These are phyloP conservation scores for Lycophotia porphyrea DNA, from an alignment of 2,888 invertebrate genomes.

Conservation along the genomic window DNA sequence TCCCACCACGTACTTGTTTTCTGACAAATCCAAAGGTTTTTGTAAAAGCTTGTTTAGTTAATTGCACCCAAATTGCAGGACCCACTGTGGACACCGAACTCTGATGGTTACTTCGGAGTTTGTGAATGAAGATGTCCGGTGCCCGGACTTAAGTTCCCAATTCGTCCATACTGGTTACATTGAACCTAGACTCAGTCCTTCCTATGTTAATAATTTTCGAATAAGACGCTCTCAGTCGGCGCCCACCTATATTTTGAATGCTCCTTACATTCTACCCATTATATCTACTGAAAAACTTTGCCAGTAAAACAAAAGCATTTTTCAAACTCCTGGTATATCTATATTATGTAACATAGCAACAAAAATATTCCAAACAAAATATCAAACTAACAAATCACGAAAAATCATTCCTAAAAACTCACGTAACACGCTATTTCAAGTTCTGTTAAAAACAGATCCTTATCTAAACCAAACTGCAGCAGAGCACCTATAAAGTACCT, in stretches of 20 bases:
- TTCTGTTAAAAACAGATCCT: constrained; percentile 51
- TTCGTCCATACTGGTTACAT: no score
- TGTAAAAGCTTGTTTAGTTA: neutral
- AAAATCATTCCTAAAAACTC: constrained; percentile 18
- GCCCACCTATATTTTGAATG: neutral
- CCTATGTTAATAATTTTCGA: neutral
- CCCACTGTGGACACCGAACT: neutral
- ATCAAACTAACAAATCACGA: constrained; percentile 26
- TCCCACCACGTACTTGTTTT: neutral
- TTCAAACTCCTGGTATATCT: neutral
- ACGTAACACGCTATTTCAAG: constrained; percentile 29
- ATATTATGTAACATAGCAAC: neutral
- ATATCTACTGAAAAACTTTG: neutral
- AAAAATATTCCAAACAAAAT: constrained; percentile 9
- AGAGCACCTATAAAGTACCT: constrained; percentile 35
- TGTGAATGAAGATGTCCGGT: neutral
- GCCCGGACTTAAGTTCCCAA: neutral
- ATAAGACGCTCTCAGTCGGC: neutral
- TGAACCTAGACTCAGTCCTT: neutral
- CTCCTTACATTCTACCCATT: neutral
- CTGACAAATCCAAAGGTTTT: neutral
- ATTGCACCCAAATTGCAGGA: neutral
- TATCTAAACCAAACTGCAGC: constrained; percentile 53
- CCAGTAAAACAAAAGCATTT: neutral
- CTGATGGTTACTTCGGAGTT: neutral